Evolutionary conservation across 2,113 vertebrate genomes (phyloP), one percentile per base, ranked within the genome.

Genomic region (Caracal caracal): DNA sequence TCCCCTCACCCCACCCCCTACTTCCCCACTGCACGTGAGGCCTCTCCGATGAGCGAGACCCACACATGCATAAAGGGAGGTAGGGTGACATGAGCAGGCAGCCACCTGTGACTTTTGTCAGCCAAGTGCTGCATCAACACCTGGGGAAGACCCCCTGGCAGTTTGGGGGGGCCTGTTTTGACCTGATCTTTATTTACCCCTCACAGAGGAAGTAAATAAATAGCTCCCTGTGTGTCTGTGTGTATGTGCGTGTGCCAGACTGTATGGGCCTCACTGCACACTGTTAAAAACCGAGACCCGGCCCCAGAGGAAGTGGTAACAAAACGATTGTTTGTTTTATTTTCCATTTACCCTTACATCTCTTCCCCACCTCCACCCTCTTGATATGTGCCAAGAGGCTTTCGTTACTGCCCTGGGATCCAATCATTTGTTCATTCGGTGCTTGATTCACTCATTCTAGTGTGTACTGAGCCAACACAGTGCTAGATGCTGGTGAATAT

Each of bases 171-270:
- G 93, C 4, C 95, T 97, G 93, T 97, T 97, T 98, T 96, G 95
- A 66, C 59, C 53, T 43, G 33, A 63, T 97, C 95, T 98, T 95
- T 97, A 98, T 97, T 98, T 97, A 96, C 96, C n/a, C 81, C 59
- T 92, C 71, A 83, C 82, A 97, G 78, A 98, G 98, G 98, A 98
- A 98, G 94, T 97, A 97, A 97, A 96, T 98, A 97, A 98, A 98
- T 98, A 98, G 97, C 71, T 95, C 80, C 83, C 15, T 68, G 53
- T 89, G 56, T 71, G 61, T 91, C 19, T 94, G 6, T 93, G 95
- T 96, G 84, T 22, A 59, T 92, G 53, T 33, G 35, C 33, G 1
- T 20, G 43, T 65, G 82, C 43, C 85, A 78, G 88, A 63, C 84
- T 33, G 33, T 53, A 6, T 9, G 82, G 2, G 76, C 86, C 68